Evolutionary conservation across 2,113 vertebrate genomes (phyloP).

Genomic region (Paralichthys olivaceus): DNA sequence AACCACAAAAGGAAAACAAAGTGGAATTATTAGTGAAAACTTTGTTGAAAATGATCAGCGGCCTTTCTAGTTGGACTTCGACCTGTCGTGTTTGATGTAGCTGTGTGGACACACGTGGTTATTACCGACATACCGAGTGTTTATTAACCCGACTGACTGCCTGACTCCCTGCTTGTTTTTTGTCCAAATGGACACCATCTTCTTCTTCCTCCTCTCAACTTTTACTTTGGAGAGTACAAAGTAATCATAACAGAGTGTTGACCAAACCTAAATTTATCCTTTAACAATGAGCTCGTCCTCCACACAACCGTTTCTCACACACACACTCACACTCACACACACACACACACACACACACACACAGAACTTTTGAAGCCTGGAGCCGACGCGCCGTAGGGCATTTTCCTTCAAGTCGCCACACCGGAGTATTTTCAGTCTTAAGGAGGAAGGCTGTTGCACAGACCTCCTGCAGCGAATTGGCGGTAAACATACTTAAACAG

Average conservation of each 20-base stretch:
- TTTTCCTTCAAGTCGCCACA: conserved; percentile 23
- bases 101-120: neutral
- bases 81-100: neutral
- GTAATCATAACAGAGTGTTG: neutral
- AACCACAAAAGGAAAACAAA: neutral
- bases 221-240: neutral
- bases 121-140: neutral
- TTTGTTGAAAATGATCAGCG: no score
- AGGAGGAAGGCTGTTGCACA: conserved; percentile 5
- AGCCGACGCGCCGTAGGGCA: conserved; percentile 23
- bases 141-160: neutral
- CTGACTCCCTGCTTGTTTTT: neutral
- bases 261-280: neutral
- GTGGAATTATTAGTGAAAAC: no score
- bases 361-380: conserved; percentile 3
- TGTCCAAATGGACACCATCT: neutral
- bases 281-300: conserved; percentile 2
- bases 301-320: neutral
- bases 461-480: conserved; percentile 46
- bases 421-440: conserved; percentile 40
- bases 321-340: neutral
- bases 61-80: neutral
- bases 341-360: neutral
- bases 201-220: conserved; percentile 6
- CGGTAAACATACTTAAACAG: conserved; percentile 39